Percentiles rank a stretch among this genome's conserved stretches.
Evolutionary conservation across 2,113 vertebrate genomes (phyloP).

Genomic region (Atlantisia rogersi): DNA sequence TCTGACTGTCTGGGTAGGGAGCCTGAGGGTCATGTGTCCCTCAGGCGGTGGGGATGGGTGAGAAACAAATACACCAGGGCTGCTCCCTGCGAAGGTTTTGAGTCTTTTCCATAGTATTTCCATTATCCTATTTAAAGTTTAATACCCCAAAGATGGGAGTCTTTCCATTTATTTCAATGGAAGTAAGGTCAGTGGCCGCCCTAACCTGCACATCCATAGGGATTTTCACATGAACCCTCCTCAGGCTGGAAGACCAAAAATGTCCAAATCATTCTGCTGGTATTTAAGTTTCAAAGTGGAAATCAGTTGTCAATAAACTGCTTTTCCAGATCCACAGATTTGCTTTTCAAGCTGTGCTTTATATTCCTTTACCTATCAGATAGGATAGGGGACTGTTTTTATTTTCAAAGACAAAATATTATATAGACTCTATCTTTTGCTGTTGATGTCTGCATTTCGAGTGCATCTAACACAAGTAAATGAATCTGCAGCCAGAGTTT

Average conservation of each 20-base stretch:
- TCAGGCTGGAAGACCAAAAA: background rate
- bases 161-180: background rate
- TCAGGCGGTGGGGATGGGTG: conserved; percentile 50
- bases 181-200: background rate
- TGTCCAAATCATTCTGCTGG: background rate
- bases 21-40: background rate
- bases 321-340: background rate
- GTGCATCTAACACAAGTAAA: background rate
- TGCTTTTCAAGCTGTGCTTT: background rate
- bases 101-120: conserved; percentile 33
- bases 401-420: background rate
- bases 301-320: background rate
- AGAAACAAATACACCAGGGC: conserved; percentile 55
- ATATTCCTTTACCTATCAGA: background rate
- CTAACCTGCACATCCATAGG: background rate
- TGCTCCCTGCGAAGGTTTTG: background rate
- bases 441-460: conserved; percentile 8
- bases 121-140: conserved; percentile 42
- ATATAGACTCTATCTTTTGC: background rate
- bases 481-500: conserved; percentile 48
- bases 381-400: background rate
- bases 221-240: background rate
- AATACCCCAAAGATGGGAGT: background rate
- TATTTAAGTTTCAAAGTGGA: background rate
- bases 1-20: conserved; percentile 66